Evolutionary conservation across 2,113 vertebrate species (phyloP).

Genomic region (Catharus minimus): DNA sequence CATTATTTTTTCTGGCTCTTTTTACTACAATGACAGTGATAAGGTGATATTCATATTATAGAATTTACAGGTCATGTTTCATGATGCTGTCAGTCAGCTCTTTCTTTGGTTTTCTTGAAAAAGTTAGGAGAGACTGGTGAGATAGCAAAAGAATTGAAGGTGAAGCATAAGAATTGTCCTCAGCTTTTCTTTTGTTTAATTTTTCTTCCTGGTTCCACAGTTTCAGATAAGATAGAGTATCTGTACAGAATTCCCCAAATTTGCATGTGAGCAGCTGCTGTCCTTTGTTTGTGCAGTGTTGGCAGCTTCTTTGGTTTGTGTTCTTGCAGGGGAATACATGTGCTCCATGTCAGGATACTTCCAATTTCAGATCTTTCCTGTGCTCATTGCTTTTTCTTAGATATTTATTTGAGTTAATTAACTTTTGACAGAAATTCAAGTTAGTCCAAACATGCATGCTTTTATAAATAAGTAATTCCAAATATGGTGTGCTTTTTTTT

Average conservation of each 20-base stretch:
- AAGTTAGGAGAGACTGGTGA: not conserved
- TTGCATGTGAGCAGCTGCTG: not conserved
- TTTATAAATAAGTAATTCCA: not conserved
- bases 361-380: not conserved
- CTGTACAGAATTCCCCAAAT: not conserved
- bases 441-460: not conserved
- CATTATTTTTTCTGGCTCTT: not conserved
- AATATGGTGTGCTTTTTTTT: not conserved
- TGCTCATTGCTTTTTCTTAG: not conserved
- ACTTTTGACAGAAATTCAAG: not conserved
- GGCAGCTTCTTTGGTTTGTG: rapidly evolving
- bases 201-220: not conserved
- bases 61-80: not conserved
- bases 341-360: rapidly evolving
- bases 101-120: not conserved
- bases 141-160: not conserved
- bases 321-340: rapidly evolving
- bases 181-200: not conserved
- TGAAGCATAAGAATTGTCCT: not conserved
- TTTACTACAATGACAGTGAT: not conserved
- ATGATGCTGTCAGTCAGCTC: not conserved
- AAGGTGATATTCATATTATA: not conserved
- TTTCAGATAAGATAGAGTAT: not conserved
- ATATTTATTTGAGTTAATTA: not conserved
- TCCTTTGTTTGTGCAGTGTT: not conserved